These are phyloP conservation scores for Nysson spinosus DNA, from an alignment of 2,888 invertebrate species.

Conservation along the genomic window DNA sequence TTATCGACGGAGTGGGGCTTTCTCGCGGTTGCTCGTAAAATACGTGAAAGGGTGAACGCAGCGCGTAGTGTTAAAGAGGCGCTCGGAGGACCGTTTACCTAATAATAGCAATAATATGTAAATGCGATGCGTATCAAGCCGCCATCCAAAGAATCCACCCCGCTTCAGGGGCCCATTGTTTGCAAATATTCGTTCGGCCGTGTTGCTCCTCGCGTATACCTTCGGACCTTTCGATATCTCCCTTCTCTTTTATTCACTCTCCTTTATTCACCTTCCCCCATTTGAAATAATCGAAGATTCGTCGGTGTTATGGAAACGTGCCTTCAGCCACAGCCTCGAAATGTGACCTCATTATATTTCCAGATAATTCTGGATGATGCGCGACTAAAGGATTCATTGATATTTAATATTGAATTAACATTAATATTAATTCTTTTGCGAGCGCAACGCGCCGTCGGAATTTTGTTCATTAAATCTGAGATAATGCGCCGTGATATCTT, in stretches of 20 bases:
- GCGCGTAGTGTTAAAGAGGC: constrained; percentile 71
- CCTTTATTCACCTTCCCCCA: not conserved
- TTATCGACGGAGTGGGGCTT: constrained; percentile 60
- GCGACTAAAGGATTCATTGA: no score
- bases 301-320: constrained; percentile 21
- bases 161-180: constrained; percentile 73
- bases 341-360: constrained; percentile 2
- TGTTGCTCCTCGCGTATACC: constrained; percentile 49
- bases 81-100: constrained; percentile 75
- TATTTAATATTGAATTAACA: no score
- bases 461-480: no score
- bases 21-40: constrained; percentile 67
- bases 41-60: constrained; percentile 67
- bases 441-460: no score
- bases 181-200: constrained; percentile 72
- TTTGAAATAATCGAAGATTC: constrained; percentile 37
- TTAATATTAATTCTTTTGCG: no score
- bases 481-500: no score
- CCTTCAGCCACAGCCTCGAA: constrained; percentile 20
- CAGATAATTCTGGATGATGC: no score
- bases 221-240: constrained; percentile 17
- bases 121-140: constrained; percentile 75
- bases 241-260: constrained; percentile 9
- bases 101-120: constrained; percentile 77
- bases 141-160: constrained; percentile 75